phyloP scores from a whole-genome alignment of 2,113 vertebrate genomes.

The Megaceryle torquata region DNA sequence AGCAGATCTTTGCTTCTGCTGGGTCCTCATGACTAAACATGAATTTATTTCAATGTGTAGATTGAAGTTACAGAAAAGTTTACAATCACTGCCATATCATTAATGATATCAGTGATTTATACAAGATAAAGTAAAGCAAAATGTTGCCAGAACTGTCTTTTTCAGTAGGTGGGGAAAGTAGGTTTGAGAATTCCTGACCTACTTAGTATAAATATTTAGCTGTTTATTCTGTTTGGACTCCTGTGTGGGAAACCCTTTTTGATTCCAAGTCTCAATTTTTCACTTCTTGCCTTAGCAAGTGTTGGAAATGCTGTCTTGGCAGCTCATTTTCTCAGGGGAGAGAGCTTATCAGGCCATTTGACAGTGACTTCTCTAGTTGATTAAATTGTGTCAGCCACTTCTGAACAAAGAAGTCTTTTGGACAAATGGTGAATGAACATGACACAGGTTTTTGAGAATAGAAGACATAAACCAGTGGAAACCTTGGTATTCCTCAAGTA shows the following conservation, averaged over 20 bases:
- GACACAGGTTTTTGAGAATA: background rate
- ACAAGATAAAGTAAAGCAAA: background rate
- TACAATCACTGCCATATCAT: background rate
- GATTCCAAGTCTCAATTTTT: constrained; percentile 8
- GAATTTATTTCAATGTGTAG: background rate
- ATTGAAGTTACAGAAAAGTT: background rate
- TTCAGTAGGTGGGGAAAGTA: background rate
- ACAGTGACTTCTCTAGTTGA: background rate
- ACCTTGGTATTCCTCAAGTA: background rate
- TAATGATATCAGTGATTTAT: background rate
- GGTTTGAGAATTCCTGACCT: background rate
- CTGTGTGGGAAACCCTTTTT: background rate
- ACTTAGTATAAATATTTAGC: background rate
- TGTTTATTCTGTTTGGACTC: background rate
- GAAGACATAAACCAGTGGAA: background rate
- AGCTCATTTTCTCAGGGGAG: constrained; percentile 17
- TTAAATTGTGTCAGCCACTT: background rate
- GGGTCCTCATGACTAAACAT: background rate
- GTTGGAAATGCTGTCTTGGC: background rate
- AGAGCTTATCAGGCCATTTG: background rate
- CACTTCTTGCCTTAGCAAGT: background rate
- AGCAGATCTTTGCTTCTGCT: background rate
- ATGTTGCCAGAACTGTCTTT: background rate
- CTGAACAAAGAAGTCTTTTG: background rate
- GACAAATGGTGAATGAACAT: background rate